Evolutionary conservation across 2,113 vertebrate species (phyloP).

Genomic region (Morone saxatilis): DNA sequence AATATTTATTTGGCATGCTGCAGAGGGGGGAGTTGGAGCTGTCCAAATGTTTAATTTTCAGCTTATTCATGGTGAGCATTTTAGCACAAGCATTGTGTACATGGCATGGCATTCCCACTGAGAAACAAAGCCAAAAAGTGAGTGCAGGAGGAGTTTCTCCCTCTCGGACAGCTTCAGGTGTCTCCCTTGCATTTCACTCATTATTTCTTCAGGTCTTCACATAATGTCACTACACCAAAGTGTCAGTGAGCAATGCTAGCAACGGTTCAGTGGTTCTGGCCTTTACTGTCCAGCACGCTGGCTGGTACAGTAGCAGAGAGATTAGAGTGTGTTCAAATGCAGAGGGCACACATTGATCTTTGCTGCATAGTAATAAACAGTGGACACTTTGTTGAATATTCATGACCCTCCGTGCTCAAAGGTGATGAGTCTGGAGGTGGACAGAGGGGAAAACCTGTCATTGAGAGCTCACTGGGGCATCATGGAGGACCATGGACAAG

Average conservation of each 20-base stretch:
- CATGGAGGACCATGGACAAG: constrained; percentile 12
- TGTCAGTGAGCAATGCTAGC: neutral
- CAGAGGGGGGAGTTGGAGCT: constrained; percentile 28
- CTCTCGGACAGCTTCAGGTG: neutral
- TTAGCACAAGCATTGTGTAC: constrained; percentile 19
- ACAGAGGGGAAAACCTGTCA: constrained; percentile 34
- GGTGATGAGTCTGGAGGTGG: constrained; percentile 62
- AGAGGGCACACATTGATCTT: constrained; percentile 65
- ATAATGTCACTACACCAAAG: neutral
- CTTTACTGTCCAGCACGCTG: neutral
- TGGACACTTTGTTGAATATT: constrained; percentile 71
- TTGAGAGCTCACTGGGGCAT: constrained; percentile 20
- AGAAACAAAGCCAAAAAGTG: constrained; percentile 7
- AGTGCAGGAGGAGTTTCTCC: neutral
- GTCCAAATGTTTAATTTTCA: constrained; percentile 63
- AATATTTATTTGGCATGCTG: constrained; percentile 59
- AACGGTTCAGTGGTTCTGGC: neutral
- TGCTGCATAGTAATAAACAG: constrained; percentile 65
- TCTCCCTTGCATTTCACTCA: neutral
- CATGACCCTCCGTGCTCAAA: constrained; percentile 58
- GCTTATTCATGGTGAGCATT: constrained; percentile 55
- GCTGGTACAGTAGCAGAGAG: constrained; percentile 51
- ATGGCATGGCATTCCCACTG: neutral
- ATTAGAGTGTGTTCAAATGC: constrained; percentile 55
- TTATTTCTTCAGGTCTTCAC: neutral